Percentiles rank a stretch among this genome's conserved stretches.
Evolutionary conservation across 1,140 invertebrate genomes (phyloP).

Genomic region (Drosophila asahinai): DNA sequence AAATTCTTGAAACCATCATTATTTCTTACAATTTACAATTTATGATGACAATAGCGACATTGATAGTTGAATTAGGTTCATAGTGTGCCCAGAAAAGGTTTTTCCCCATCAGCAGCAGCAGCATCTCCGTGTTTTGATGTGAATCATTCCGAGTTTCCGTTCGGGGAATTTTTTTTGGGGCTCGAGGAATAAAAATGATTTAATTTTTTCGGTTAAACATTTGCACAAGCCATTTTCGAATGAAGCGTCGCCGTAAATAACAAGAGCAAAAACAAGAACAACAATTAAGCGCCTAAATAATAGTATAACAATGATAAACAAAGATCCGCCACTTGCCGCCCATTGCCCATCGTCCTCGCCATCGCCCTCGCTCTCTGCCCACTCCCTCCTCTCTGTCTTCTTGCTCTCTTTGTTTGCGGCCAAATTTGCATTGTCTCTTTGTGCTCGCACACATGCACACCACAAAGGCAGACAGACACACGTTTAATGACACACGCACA

Average conservation of each 20-base stretch:
- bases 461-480: conserved; percentile 8
- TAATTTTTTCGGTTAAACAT: conserved; percentile 4
- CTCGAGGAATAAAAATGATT: background rate
- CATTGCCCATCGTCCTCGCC: background rate
- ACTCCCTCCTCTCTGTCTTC: conserved; percentile 10
- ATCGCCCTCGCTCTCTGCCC: background rate
- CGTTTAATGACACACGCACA: conserved; percentile 17
- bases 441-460: conserved; percentile 10
- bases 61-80: too few relatives aligned
- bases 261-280: conserved; percentile 5
- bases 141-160: conserved; percentile 14
- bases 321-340: conserved; percentile 21
- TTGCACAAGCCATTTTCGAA: conserved; percentile 18
- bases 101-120: conserved; percentile 3
- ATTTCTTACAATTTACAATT: background rate
- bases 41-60: too few relatives aligned
- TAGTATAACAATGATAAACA: conserved; percentile 40
- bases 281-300: conserved; percentile 9
- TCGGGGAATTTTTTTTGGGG: conserved; percentile 2
- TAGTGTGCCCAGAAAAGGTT: background rate
- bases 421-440: conserved; percentile 49
- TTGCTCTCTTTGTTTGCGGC: conserved; percentile 37
- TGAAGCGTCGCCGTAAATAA: conserved; percentile 1
- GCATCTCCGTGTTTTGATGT: background rate
- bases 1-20: background rate